phyloP scores from a whole-genome alignment of 2,113 vertebrate genomes.

The Prochilodus magdalenae region DNA sequence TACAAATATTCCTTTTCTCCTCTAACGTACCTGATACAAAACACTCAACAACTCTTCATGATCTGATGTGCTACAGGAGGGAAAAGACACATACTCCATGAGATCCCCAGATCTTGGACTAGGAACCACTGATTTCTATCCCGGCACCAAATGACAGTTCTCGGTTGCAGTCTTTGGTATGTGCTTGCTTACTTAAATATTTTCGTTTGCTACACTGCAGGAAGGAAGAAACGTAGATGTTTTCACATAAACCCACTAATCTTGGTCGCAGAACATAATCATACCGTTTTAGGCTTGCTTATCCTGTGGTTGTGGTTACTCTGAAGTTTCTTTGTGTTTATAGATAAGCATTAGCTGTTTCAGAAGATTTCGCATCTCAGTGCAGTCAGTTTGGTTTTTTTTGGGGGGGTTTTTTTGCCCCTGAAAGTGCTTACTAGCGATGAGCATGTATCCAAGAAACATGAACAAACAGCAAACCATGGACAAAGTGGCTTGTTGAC shows the following conservation, averaged over 20 bases:
- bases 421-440: slow-evolving; percentile 13
- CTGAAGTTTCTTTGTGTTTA: slow-evolving; percentile 1
- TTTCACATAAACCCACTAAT: slow-evolving; percentile 19
- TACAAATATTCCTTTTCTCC: neutral
- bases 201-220: slow-evolving; percentile 9
- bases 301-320: slow-evolving; percentile 17
- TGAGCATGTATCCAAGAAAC: slow-evolving; percentile 29
- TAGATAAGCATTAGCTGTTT: slow-evolving; percentile 19
- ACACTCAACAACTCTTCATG: neutral
- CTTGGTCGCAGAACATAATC: slow-evolving; percentile 15
- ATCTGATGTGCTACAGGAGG: neutral
- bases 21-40: neutral
- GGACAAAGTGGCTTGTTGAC: slow-evolving; percentile 36
- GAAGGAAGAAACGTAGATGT: slow-evolving; percentile 17
- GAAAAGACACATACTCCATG: neutral
- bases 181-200: neutral
- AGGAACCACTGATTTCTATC: neutral
- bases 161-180: neutral
- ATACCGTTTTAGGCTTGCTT: slow-evolving; percentile 7
- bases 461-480: slow-evolving; percentile 22
- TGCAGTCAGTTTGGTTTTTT: neutral
- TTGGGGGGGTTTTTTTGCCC: neutral
- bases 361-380: neutral
- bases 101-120: neutral
- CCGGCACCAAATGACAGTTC: neutral